A percentile compares a stretch with the other conserved stretches of the same genome.
These are phyloP conservation scores for Cecidostiba fungosa DNA, from an alignment of 2,888 invertebrate species.

Conservation along the genomic window DNA sequence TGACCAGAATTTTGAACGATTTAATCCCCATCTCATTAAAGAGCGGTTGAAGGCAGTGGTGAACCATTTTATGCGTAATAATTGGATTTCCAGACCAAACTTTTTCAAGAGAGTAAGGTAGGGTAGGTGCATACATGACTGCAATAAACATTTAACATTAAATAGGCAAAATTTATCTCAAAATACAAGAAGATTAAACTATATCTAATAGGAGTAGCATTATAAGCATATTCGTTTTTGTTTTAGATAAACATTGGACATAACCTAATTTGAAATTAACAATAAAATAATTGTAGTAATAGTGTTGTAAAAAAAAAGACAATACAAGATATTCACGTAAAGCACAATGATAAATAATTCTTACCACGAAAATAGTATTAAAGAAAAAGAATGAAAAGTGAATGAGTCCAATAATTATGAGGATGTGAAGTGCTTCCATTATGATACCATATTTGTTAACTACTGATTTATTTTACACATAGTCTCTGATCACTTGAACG, in stretches of 20 bases:
- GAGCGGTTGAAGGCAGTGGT: slow-evolving; percentile 90
- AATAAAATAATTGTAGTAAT: not conserved
- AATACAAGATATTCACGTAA: not conserved
- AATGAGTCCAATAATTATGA: slow-evolving; percentile 84
- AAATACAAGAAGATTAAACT: slow-evolving; percentile 19
- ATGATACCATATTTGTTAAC: slow-evolving; percentile 27
- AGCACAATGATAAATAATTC: slow-evolving; percentile 50
- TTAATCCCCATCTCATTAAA: slow-evolving; percentile 88
- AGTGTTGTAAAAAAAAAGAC: not conserved
- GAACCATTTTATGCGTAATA: slow-evolving; percentile 89
- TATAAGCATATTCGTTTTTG: slow-evolving; percentile 30
- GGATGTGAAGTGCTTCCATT: slow-evolving; percentile 86
- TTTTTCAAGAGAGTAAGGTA: slow-evolving; percentile 89
- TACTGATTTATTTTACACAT: not conserved
- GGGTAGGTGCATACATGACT: slow-evolving; percentile 93
- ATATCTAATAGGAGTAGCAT: slow-evolving; percentile 23
- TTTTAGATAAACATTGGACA: slow-evolving; percentile 12
- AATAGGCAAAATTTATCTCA: slow-evolving; percentile 85
- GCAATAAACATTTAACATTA: slow-evolving; percentile 71
- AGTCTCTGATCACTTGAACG: not conserved
- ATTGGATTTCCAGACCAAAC: slow-evolving; percentile 87
- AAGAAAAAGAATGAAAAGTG: slow-evolving; percentile 89
- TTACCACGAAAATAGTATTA: slow-evolving; percentile 91
- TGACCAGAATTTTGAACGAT: slow-evolving; percentile 83
- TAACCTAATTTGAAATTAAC: slow-evolving; percentile 31